Base-by-base conservation (phyloP, 2,888 invertebrate species). In the Heteromyza rotundicornis region DNA sequence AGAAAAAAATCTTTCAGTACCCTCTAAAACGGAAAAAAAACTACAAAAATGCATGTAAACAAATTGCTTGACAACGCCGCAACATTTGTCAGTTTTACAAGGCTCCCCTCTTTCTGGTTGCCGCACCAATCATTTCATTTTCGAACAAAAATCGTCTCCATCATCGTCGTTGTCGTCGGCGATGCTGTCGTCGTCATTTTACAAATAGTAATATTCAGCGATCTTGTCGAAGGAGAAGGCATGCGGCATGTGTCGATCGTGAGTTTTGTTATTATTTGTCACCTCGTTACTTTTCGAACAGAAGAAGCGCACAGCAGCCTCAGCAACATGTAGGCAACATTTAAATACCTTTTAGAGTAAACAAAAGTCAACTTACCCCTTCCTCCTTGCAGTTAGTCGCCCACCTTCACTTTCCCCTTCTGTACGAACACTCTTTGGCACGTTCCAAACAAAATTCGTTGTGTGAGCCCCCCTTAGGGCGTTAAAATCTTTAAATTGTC, bases 181-280 rank as follows among this genome's bases (percentile, higher is more conserved):
- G n/a, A n/a, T n/a, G n/a, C n/a, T n/a, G n/a, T n/a, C n/a, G n/a
- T n/a, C n/a, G n/a, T n/a, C n/a, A n/a, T n/a, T n/a, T n/a, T n/a
- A n/a, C n/a, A n/a, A n/a, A n/a, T n/a, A n/a, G n/a, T n/a, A n/a
- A n/a, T n/a, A n/a, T n/a, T n/a, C n/a, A n/a, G n/a, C n/a, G n/a
- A n/a, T n/a, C n/a, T n/a, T n/a, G n/a, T n/a, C n/a, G n/a, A n/a
- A n/a, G n/a, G n/a, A n/a, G n/a, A n/a, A n/a, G n/a, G n/a, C n/a
- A n/a, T n/a, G n/a, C n/a, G n/a, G n/a, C n/a, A n/a, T n/a, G 27
- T 27, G 27, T 7, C 27, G 27, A 5, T 7, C 10, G 27, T 27
- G 49, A 19, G 52, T 23, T 64, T 66, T 66, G 66, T 66, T 65
- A 66, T 65, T 65, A 64, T 67, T 68, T 68, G 68, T 68, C 68